A percentile compares a stretch with the other conserved stretches of the same genome.
phyloP scores from a whole-genome alignment of 1,140 invertebrate genomes.

The Drosophila eugracilis region DNA sequence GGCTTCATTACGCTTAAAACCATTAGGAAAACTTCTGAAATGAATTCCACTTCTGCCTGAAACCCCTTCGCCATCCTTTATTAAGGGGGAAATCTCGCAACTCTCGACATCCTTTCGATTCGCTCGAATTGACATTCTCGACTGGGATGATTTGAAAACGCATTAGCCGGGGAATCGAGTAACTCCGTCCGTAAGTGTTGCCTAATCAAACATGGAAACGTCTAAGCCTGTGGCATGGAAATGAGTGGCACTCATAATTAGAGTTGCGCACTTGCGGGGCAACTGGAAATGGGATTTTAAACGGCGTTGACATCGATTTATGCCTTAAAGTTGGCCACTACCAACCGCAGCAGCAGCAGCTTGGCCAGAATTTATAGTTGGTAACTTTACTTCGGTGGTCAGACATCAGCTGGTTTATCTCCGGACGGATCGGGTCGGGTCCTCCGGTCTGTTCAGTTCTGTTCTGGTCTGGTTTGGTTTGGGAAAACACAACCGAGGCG shows the following conservation, averaged over 20 bases:
- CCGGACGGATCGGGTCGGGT: background rate
- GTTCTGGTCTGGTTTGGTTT: background rate
- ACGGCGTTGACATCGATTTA: constrained; percentile 73
- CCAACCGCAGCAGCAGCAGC: constrained; percentile 32
- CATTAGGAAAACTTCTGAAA: constrained; percentile 76
- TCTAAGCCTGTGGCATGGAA: constrained; percentile 12
- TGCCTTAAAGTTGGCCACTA: constrained; percentile 47
- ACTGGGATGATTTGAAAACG: constrained; percentile 48
- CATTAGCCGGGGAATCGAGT: constrained; percentile 24
- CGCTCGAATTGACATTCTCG: constrained; percentile 32
- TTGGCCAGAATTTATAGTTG: constrained; percentile 54
- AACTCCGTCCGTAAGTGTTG: constrained; percentile 34
- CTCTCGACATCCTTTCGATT: constrained; percentile 18
- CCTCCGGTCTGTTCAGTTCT: constrained; percentile 6
- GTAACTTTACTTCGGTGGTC: constrained; percentile 47
- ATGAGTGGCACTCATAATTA: constrained; percentile 55
- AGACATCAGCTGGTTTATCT: constrained; percentile 65
- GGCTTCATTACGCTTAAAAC: constrained; percentile 76
- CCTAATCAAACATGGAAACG: constrained; percentile 57
- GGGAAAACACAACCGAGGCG: constrained; percentile 28
- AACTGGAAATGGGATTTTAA: constrained; percentile 67
- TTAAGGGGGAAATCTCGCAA: constrained; percentile 41
- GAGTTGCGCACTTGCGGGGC: constrained; percentile 47
- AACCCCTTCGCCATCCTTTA: constrained; percentile 38
- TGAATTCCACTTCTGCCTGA: constrained; percentile 33